These are phyloP conservation scores for Ceyx cyanopectus DNA, from an alignment of 2,113 vertebrate species.

Conservation along the genomic window DNA sequence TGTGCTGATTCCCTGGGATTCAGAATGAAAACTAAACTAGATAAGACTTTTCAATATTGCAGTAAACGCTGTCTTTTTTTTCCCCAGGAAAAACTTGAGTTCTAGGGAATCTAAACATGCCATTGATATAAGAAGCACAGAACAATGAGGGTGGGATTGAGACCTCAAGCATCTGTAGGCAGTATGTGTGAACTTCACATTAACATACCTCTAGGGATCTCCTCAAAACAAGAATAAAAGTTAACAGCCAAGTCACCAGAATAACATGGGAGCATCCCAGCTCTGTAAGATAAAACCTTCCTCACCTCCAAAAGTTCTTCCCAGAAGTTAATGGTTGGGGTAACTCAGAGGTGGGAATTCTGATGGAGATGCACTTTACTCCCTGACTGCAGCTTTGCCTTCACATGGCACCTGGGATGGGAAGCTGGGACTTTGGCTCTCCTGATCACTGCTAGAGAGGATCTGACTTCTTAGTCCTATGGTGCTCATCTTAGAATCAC, in stretches of 20 bases:
- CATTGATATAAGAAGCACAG: not conserved
- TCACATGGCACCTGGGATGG: too few species aligned
- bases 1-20: not conserved
- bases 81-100: not conserved
- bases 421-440: accelerated
- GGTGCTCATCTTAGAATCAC: not conserved
- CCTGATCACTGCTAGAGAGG: not conserved
- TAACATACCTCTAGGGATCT: not conserved
- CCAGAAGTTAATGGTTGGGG: accelerated
- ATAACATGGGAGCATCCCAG: not conserved
- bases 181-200: not conserved
- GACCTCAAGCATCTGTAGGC: not conserved
- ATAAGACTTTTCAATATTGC: not conserved
- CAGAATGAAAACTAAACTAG: not conserved
- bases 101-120: not conserved
- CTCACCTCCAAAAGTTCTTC: not conserved
- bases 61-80: not conserved
- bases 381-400: not conserved
- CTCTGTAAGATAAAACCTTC: not conserved
- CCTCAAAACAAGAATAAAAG: not conserved
- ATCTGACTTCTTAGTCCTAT: not conserved
- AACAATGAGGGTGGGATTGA: not conserved
- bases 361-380: not conserved
- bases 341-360: not conserved
- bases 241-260: not conserved